A percentile compares a stretch with the other conserved stretches of the same genome.
Conservation (phyloP, 2,113 vertebrate species). For the Spea multiplicata region DNA sequence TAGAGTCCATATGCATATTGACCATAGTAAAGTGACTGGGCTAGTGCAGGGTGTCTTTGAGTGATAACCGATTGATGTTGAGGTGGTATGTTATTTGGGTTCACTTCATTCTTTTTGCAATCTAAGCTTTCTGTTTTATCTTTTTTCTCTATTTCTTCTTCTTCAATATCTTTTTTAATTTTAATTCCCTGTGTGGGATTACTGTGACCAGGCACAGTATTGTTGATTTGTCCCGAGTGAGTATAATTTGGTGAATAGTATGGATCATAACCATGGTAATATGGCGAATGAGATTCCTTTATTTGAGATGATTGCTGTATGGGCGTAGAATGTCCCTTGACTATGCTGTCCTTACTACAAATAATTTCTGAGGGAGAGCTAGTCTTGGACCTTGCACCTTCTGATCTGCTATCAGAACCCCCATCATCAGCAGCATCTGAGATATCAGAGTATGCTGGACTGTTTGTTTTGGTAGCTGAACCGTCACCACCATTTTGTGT, state of each 20-base stretch:
- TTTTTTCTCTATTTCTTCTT: conserved; percentile 79
- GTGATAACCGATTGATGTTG: conserved; percentile 94
- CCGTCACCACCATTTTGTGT: conserved; percentile 73
- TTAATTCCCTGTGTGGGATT: conserved; percentile 72
- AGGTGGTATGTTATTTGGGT: conserved; percentile 71
- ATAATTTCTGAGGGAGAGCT: conserved; percentile 78
- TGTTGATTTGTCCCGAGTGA: conserved; percentile 79
- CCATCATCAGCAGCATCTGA: conserved; percentile 94
- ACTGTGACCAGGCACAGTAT: conserved; percentile 70
- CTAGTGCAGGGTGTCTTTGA: conserved; percentile 90
- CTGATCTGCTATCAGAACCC: conserved; percentile 85
- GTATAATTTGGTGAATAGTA: conserved; percentile 91
- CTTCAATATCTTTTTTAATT: conserved; percentile 82
- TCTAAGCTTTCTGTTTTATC: conserved; percentile 74
- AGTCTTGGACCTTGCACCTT: conserved; percentile 83
- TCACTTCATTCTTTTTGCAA: conserved; percentile 76
- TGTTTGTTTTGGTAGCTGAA: conserved; percentile 83
- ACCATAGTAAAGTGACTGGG: conserved; percentile 96
- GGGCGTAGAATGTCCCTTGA: conserved; percentile 75
- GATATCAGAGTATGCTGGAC: conserved; percentile 96
- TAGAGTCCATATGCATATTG: conserved; percentile 95
- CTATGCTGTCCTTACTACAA: conserved; percentile 73
- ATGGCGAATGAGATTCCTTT: conserved; percentile 88
- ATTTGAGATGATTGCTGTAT: conserved; percentile 65
- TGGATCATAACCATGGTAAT: conserved; percentile 90